phyloP scores from a whole-genome alignment of 2,888 invertebrate genomes.

The Eupithecia subfuscata region DNA sequence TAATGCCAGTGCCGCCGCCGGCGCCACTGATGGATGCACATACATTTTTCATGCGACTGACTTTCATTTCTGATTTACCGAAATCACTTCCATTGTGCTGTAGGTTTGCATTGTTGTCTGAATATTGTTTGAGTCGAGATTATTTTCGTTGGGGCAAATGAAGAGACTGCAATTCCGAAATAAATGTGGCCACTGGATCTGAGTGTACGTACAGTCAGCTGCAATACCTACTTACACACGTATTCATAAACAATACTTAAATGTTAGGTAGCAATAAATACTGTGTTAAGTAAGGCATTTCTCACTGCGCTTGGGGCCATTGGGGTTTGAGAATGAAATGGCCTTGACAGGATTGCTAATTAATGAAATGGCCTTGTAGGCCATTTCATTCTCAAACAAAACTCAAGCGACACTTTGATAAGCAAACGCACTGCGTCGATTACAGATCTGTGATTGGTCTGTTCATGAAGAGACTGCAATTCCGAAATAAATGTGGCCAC shows the following conservation, averaged over 20 bases:
- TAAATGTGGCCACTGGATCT: neutral
- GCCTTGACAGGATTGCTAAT: too few species aligned
- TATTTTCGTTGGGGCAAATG: neutral
- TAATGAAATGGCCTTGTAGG: too few species aligned
- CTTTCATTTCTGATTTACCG: constrained; percentile 14
- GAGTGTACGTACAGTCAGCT: neutral
- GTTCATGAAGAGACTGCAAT: neutral
- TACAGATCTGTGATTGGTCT: too few species aligned
- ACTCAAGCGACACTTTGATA: too few species aligned
- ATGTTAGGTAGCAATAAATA: too few species aligned
- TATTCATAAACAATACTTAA: too few species aligned
- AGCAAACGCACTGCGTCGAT: too few species aligned
- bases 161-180: neutral
- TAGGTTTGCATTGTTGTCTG: neutral
- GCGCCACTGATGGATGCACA: constrained; percentile 9
- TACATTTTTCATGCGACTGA: constrained; percentile 8
- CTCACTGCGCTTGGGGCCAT: too few species aligned
- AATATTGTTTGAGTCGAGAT: constrained; percentile 10
- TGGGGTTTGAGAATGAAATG: too few species aligned
- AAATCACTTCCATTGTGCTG: constrained; percentile 6
- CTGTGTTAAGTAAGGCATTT: too few species aligned
- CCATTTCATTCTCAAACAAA: too few species aligned
- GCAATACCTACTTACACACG: too few species aligned
- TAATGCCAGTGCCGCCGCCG: neutral
- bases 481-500: neutral